These are phyloP conservation scores for Mixornis gularis DNA, from an alignment of 2,113 vertebrate species.

Conservation along the genomic window DNA sequence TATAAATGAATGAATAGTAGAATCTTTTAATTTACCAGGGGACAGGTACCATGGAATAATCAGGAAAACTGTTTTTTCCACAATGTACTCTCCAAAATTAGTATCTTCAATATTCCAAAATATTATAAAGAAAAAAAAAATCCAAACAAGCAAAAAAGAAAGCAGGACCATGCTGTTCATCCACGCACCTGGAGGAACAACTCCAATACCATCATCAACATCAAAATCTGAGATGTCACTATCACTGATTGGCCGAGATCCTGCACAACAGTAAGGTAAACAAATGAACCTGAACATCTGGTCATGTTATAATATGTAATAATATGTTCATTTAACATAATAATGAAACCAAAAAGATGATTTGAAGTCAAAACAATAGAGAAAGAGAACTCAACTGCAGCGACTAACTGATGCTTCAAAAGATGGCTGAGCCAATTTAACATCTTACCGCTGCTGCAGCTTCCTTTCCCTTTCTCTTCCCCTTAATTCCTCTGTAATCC, in stretches of 20 bases:
- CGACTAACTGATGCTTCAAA: neutral
- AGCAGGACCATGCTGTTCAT: slow-evolving; percentile 76
- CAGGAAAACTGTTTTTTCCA: slow-evolving; percentile 40
- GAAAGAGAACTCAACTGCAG: neutral
- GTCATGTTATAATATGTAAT: slow-evolving; percentile 30
- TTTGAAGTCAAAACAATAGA: neutral
- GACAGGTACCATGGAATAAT: slow-evolving; percentile 50
- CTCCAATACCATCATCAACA: slow-evolving; percentile 98
- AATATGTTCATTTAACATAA: neutral
- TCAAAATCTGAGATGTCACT: slow-evolving; percentile 91
- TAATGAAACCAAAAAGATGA: neutral
- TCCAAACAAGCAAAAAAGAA: slow-evolving; percentile 38
- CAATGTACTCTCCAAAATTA: slow-evolving; percentile 50
- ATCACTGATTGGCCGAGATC: slow-evolving; percentile 98
- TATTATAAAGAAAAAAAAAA: slow-evolving; percentile 17
- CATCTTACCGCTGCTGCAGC: neutral
- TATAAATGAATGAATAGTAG: neutral
- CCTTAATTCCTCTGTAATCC: neutral
- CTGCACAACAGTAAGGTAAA: slow-evolving; percentile 83
- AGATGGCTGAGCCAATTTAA: neutral
- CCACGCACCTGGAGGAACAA: slow-evolving; percentile 94
- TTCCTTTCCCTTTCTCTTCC: neutral
- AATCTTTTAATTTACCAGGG: neutral
- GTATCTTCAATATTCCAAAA: slow-evolving; percentile 64
- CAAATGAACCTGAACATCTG: slow-evolving; percentile 71